A percentile compares a stretch with the other conserved stretches of the same genome.
These are phyloP conservation scores for rat (Rattus norvegicus) DNA, from an alignment of 2,113 vertebrate species.

Conservation along the genomic window GRCr8 NC_086026.1:31402001-31402500, in stretches of 20 bases:
- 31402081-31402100: too few species aligned
- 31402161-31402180: background rate
- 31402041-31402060: too few species aligned
- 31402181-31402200: background rate
- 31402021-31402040: too few species aligned
- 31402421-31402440: background rate
- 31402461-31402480: background rate
- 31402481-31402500: background rate
- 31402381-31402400: background rate
- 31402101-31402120: background rate
- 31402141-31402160: background rate
- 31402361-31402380: background rate
- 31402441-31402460: background rate
- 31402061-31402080: too few species aligned
- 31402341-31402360: background rate
- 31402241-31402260: background rate
- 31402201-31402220: background rate
- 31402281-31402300: background rate
- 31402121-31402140: background rate
- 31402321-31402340: background rate
- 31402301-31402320: background rate
- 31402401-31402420: background rate
- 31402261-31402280: background rate
- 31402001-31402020: too few species aligned
- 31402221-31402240: background rate